These are phyloP conservation scores for Tokudaia tokunoshimensis DNA, from an alignment of 2,797 vertebrate genomes.

Conservation along the genomic window DNA sequence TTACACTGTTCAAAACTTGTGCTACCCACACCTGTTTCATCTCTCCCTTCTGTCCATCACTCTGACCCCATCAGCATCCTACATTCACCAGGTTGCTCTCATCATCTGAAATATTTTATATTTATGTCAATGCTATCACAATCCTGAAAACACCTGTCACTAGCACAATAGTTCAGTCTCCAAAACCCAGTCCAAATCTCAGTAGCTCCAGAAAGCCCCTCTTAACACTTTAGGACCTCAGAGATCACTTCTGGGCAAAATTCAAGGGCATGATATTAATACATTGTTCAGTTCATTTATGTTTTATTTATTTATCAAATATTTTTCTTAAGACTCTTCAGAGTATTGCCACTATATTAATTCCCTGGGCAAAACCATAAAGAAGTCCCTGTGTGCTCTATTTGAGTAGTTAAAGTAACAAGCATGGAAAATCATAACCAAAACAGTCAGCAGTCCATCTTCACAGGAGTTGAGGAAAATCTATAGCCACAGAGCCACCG, in stretches of 20 bases:
- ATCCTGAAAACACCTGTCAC: not conserved
- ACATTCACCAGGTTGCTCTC: not conserved
- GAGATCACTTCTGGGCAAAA: not conserved
- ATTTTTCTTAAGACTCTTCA: slow-evolving; percentile 20
- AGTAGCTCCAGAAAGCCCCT: not conserved
- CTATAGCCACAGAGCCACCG: not conserved
- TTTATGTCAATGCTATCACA: not conserved
- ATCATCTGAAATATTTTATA: not conserved
- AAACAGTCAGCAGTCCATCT: not conserved
- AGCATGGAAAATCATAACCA: slow-evolving; percentile 18
- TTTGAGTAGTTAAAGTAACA: slow-evolving; percentile 33
- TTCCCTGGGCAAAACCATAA: slow-evolving; percentile 38
- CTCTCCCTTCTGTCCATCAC: not conserved
- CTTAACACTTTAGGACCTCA: not conserved
- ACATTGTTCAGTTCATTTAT: not conserved
- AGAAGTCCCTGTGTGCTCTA: not conserved
- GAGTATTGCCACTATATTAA: slow-evolving; percentile 24
- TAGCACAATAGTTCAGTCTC: slow-evolving; percentile 38
- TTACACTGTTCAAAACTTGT: not conserved
- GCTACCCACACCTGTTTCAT: not conserved
- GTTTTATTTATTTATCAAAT: slow-evolving; percentile 51
- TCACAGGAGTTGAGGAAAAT: not conserved
- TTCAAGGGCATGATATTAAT: not conserved
- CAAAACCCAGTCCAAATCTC: slow-evolving; percentile 27
- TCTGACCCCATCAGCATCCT: not conserved